Percentiles rank a stretch among this genome's conserved stretches.
phyloP scores from a whole-genome alignment of 2,113 vertebrate species.

The Vulpes ferrilata region DNA sequence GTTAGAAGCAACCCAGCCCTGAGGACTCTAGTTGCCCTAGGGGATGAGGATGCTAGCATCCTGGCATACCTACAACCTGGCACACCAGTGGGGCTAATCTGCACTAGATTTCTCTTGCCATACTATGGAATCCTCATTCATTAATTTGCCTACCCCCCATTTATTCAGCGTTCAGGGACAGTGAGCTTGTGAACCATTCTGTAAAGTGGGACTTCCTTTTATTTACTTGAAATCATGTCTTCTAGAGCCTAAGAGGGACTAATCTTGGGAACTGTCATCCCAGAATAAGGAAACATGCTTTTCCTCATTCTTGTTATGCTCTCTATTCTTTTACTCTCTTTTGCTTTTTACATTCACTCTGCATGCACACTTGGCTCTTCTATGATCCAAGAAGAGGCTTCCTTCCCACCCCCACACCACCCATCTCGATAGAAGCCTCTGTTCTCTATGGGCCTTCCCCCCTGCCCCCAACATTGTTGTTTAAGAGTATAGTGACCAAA shows the following conservation, averaged over 20 bases:
- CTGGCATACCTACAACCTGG: background rate
- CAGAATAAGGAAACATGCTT: background rate
- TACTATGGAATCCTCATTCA: background rate
- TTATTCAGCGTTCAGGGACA: background rate
- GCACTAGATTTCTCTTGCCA: background rate
- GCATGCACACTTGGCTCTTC: background rate
- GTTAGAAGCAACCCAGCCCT: background rate
- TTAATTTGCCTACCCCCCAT: slow-evolving; percentile 2
- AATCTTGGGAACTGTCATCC: slow-evolving; percentile 1
- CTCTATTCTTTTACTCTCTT: background rate
- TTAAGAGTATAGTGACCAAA: slow-evolving; percentile 39
- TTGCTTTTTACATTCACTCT: slow-evolving; percentile 10
- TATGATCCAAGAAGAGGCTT: background rate
- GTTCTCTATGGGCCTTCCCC: background rate
- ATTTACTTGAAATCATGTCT: slow-evolving; percentile 54
- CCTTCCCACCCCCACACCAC: background rate
- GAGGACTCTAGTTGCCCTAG: background rate
- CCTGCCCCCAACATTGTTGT: background rate
- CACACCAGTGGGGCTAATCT: background rate
- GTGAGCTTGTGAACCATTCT: slow-evolving; percentile 9
- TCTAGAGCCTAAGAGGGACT: background rate
- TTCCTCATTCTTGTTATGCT: background rate
- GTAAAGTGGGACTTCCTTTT: slow-evolving; percentile 45
- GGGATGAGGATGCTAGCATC: background rate
- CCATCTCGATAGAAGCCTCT: background rate